phyloP scores from a whole-genome alignment of 2,888 invertebrate species.

The Ariolimax columbianus region DNA sequence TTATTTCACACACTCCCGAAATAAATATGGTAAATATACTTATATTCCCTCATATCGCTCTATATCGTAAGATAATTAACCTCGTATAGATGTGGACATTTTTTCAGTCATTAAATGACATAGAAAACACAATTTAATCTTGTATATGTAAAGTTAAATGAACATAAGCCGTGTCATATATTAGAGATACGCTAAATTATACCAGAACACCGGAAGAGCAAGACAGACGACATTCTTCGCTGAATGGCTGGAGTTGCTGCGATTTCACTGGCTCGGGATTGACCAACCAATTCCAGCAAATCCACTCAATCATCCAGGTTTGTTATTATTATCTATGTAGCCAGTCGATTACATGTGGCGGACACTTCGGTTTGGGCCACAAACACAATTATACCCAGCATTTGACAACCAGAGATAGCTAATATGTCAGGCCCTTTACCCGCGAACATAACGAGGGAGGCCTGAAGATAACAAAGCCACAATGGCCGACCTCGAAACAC shows the following conservation, averaged over 20 bases:
- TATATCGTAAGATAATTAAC: neutral
- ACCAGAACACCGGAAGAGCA: constrained; percentile 10
- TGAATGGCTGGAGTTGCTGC: constrained; percentile 74
- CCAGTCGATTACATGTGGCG: constrained; percentile 63
- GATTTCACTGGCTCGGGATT: constrained; percentile 75
- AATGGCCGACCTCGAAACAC: constrained; percentile 17
- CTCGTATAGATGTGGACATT: neutral
- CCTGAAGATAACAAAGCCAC: constrained; percentile 26
- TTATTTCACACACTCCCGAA: neutral
- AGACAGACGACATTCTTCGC: constrained; percentile 49
- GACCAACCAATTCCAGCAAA: constrained; percentile 76
- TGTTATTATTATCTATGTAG: constrained; percentile 64
- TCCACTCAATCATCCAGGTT: constrained; percentile 68
- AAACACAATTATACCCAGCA: neutral
- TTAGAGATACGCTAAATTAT: no score
- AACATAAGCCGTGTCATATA: neutral
- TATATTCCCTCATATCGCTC: neutral
- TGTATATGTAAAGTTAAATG: neutral
- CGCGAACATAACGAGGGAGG: neutral
- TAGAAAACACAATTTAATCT: neutral
- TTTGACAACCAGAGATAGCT: neutral
- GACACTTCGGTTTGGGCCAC: constrained; percentile 32
- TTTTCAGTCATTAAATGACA: neutral
- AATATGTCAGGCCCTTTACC: neutral
- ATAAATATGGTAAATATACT: neutral